Base-by-base conservation (phyloP, 2,797 vertebrate genomes). In the Silurus aristotelis region DNA sequence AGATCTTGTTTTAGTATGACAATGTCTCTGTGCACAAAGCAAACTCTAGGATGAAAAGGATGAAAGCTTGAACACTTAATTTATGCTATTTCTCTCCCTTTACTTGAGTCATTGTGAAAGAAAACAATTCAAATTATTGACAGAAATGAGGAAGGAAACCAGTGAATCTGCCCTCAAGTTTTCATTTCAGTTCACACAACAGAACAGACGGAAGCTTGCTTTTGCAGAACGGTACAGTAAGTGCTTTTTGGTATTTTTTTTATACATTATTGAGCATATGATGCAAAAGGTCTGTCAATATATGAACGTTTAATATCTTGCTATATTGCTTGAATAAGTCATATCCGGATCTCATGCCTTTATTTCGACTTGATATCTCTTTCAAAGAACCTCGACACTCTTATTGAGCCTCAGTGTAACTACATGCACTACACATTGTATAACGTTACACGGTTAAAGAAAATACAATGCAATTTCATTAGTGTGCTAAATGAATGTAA, bases 71-170 rank as follows among this genome's bases (percentile, higher is more conserved):
- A 3, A 38, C 38, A n/a, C 60, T 61, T 61, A 2, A 22, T 61
- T n/a, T n/a, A n/a, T 3, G 22, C n/a, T 22, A n/a, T 63, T 63
- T 63, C 6, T 8, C 48, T 52, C 48, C 48, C 48, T 7, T 19
- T 25, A 12, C 14, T 43, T 48, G 17, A 82, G 20, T 76, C 27
- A 85, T 76, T 43, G 1, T 68, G 71, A 85, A 85, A 85, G 61
- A 20, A 43, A 68, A 15, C 22, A 10, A 46, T 75, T 81, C 3
- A 6, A 14, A 10, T 66, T 76, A 68, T 66, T 85, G 12, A 67
- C 27, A 10, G 48, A 82, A 73, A 82, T 68, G 84, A 85, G 84
- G 84, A 85, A 85, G 84, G 84, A 85, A 85, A 82, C 22, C 1
- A 58, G 25, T 2, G 7, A 31, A 9, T 43, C 5, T 25, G 27